Conservation (phyloP, 2,888 invertebrate species). For the Lobophora halterata region DNA sequence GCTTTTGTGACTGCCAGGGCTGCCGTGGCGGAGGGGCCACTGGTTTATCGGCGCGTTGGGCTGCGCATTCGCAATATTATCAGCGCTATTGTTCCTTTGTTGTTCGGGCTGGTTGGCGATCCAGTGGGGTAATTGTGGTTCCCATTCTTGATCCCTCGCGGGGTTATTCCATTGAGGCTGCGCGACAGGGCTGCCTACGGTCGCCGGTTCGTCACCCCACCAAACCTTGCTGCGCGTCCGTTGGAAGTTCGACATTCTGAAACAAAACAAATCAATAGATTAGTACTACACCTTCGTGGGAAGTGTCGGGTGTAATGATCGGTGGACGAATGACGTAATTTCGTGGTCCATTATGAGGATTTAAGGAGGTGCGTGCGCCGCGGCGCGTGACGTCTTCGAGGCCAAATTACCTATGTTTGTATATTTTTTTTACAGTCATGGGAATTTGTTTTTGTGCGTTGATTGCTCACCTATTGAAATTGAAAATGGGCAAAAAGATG, state of each 20-base stretch:
- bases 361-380: constrained; percentile 53
- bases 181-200: constrained; percentile 67
- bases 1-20: constrained; percentile 85
- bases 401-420: constrained; percentile 53
- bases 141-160: constrained; percentile 64
- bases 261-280: constrained; percentile 55
- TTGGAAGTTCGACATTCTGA: constrained; percentile 84
- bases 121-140: constrained; percentile 77
- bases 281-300: constrained; percentile 54
- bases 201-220: constrained; percentile 81
- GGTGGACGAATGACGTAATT: constrained; percentile 65
- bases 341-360: constrained; percentile 60
- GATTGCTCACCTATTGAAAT: constrained; percentile 39
- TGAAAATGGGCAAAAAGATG: constrained; percentile 34
- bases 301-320: constrained; percentile 66
- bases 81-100: constrained; percentile 60
- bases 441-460: constrained; percentile 53
- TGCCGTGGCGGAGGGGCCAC: constrained; percentile 75
- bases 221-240: constrained; percentile 85
- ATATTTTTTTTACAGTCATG: constrained; percentile 57
- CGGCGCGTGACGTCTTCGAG: constrained; percentile 62
- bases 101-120: constrained; percentile 71
- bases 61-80: constrained; percentile 59
- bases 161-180: constrained; percentile 57
- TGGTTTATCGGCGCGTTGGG: constrained; percentile 60